Base-by-base conservation (phyloP, 2,797 vertebrate genomes). In the Microcaecilia unicolor region DNA sequence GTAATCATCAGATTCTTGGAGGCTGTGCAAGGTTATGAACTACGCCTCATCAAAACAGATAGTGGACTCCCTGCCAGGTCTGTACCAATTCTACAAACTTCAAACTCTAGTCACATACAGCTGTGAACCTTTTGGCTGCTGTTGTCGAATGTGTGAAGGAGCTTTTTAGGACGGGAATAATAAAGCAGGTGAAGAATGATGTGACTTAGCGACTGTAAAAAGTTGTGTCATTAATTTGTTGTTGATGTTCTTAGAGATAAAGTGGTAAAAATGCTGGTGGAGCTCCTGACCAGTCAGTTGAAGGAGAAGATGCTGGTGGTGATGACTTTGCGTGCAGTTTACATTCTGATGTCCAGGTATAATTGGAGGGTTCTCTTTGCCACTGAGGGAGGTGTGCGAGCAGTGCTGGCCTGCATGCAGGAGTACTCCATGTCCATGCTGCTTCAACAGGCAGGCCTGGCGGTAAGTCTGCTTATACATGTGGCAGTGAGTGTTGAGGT, bases 321-420 rank as follows among this genome's bases (percentile, higher is more conserved):
- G n/a, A 51, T 67, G 43, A 55, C 73, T 1, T 72, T 98, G 37
- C 74, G 83, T 7, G 69, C 98, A 36, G 85, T 87, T 3, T 87
- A 84, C 21, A 36, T 72, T 32, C 80, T 97, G 7, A 71, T 92
- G 89, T 77, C 78, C 3, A 82, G 74, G 16, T 72, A 83, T 0
- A 86, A 92, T 35, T 89, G 92, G 90, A 80, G 89, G 2, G 80
- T 90, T 2, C 64, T 70, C 9, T 97, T 97, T 2, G 92, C 90
- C 66, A 90, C 86, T 0, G 91, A 92, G 61, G 94, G 92, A 0
- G 93, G 92, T 1, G 87, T 92, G 64, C 86, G 88, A 9, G 90
- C 90, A 1, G 57, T 93, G 36, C 77, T 97, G 65, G 76, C 71
- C 45, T 80, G 86, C 72, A 93, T 98, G 94, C 86, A 74, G 67